phyloP scores from a whole-genome alignment of 2,888 invertebrate genomes.

The Hemistola chrysoprasaria region DNA sequence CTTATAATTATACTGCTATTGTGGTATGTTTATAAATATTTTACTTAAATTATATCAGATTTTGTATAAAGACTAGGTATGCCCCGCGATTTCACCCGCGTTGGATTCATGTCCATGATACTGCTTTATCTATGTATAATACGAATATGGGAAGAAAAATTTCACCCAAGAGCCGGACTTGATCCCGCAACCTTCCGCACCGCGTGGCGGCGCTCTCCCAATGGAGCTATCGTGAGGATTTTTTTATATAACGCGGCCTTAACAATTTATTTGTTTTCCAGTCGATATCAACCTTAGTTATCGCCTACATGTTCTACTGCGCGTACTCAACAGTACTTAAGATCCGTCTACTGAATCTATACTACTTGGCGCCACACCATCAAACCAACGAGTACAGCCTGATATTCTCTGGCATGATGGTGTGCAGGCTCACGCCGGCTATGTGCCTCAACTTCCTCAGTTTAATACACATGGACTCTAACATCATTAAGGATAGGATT shows the following conservation, averaged over 20 bases:
- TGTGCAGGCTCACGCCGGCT: slow-evolving; percentile 98
- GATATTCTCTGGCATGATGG: slow-evolving; percentile 99
- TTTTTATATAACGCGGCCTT: no score
- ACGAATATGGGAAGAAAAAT: no score
- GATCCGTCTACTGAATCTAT: slow-evolving; percentile 96
- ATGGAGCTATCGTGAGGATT: no score
- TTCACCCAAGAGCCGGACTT: no score
- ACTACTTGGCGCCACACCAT: slow-evolving; percentile 98
- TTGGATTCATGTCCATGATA: no score
- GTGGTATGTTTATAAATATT: slow-evolving; percentile 84
- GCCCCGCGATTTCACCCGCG: no score
- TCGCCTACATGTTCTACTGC: slow-evolving; percentile 98
- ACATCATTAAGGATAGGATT: slow-evolving; percentile 90
- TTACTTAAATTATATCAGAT: no score
- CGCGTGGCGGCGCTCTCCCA: no score
- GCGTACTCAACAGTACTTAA: slow-evolving; percentile 99
- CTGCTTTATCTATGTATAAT: no score
- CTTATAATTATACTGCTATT: slow-evolving; percentile 96
- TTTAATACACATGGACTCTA: slow-evolving; percentile 98
- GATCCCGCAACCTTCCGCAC: no score
- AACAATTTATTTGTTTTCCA: slow-evolving; percentile 59
- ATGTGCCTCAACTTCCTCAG: slow-evolving; percentile 99
- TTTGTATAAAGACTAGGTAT: no score
- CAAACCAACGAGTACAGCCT: slow-evolving; percentile 99
- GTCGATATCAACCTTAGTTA: slow-evolving; percentile 94